Base-by-base conservation (phyloP, 2,888 invertebrate species). In the Heliconius charithonia region DNA sequence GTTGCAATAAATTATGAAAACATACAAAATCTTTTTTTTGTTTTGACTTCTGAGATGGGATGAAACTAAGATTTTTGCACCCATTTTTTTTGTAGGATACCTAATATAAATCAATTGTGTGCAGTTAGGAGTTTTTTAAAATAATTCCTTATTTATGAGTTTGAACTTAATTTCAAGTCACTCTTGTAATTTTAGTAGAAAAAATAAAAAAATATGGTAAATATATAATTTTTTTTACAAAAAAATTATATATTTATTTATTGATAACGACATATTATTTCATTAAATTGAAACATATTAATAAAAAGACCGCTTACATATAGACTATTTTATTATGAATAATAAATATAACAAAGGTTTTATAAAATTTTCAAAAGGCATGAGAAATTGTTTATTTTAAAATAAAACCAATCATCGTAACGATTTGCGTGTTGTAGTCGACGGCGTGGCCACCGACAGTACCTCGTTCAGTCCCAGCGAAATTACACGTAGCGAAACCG, bases 401-500 rank as follows among this genome's bases (percentile, higher is more conserved):
- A 41, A 29, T 56, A 70, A 73, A 51, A 59, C n/a, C 63, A 19
- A 75, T 81, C 79, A 88, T 79, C 84, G 83, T 71, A 86, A 79
- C 16, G 87, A 86, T 80, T 86, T 88, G 41, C 87, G 85, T 2
- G 85, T 82, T 65, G 81, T 82, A 12, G 79, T 70, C 0, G 81
- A 69, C 19, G 80, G 67, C 1, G 80, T 37, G 41, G 80, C 79
- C 66, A 63, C 73, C 0, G 84, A 81, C n/a, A 82, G 56, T 0
- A 86, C 81, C 56, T 91, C 87, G 19, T 89, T 89, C 66, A 93
- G 56, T 2, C 91, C 94, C 56, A 94, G 87, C 0, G 92, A 92
- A 59, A 94, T 87, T 45, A 94, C 93, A 19, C 92, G 91, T 79
- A 94, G 84, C 0, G 93, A 93, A n/a, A 94, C 87, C 2, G 92